Evolutionary conservation across 1,140 invertebrate genomes (phyloP).

Genomic region (Drosophila gunungcola): DNA sequence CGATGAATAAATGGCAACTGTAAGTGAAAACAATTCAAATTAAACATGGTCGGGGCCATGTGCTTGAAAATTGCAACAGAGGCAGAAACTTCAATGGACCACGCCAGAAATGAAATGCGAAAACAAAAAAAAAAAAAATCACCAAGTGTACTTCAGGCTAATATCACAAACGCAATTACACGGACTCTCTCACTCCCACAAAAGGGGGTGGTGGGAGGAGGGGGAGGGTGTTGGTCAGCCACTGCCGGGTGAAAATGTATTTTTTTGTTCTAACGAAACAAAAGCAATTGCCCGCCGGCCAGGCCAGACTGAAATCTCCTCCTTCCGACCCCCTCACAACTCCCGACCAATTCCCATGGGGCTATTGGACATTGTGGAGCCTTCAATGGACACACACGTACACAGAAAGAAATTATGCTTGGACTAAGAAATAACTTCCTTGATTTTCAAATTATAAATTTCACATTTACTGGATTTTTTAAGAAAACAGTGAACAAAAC

Average conservation of each 20-base stretch:
- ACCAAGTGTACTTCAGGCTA: constrained; percentile 76
- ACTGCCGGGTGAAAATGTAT: constrained; percentile 24
- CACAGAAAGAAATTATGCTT: background rate
- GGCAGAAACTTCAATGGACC: constrained; percentile 69
- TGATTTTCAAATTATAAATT: too few species aligned
- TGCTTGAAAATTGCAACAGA: constrained; percentile 75
- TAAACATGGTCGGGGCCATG: constrained; percentile 71
- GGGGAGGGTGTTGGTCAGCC: background rate
- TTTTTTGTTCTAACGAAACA: constrained; percentile 72
- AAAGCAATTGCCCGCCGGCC: constrained; percentile 72
- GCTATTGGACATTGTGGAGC: constrained; percentile 64
- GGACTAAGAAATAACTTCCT: too few species aligned
- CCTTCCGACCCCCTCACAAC: constrained; percentile 4
- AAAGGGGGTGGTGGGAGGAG: too few species aligned
- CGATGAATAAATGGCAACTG: constrained; percentile 81
- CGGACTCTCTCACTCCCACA: constrained; percentile 34
- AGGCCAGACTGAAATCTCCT: constrained; percentile 27
- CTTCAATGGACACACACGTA: constrained; percentile 52
- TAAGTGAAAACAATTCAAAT: constrained; percentile 83
- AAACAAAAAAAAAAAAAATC: constrained; percentile 25
- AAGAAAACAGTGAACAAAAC: background rate
- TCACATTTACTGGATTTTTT: background rate
- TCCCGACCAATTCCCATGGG: constrained; percentile 47
- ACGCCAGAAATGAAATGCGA: constrained; percentile 37
- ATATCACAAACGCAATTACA: constrained; percentile 83